Percentiles rank a stretch among this genome's conserved stretches.
These are phyloP conservation scores for Cichladusa arquata DNA, from an alignment of 2,113 vertebrate species.

Conservation along the genomic window DNA sequence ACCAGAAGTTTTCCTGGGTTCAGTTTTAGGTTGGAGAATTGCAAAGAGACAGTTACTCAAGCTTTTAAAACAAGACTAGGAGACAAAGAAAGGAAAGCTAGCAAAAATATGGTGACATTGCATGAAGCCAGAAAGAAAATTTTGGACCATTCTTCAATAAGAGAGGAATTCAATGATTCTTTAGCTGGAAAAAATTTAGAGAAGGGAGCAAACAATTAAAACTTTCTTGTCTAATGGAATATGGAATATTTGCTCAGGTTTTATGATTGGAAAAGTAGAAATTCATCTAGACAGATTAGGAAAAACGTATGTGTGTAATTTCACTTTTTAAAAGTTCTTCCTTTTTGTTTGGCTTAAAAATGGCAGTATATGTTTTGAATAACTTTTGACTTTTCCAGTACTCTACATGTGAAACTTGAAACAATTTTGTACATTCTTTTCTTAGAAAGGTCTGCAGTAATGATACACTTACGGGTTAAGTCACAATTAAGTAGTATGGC, in stretches of 20 bases:
- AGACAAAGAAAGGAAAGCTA: background rate
- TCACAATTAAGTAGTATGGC: background rate
- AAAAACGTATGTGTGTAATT: background rate
- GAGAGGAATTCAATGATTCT: background rate
- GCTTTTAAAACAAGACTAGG: background rate
- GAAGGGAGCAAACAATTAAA: rapidly evolving
- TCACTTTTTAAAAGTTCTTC: background rate
- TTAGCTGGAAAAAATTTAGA: background rate
- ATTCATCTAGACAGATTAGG: background rate
- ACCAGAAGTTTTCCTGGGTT: background rate
- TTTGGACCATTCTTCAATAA: background rate
- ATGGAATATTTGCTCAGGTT: background rate
- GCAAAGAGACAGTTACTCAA: background rate
- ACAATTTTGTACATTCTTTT: background rate
- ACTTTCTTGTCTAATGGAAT: background rate
- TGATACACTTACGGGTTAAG: background rate
- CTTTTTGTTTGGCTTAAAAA: background rate
- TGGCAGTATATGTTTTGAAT: background rate
- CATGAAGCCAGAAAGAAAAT: background rate
- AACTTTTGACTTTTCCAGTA: background rate
- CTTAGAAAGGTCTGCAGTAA: background rate
- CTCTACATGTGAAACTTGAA: background rate
- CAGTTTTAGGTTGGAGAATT: background rate
- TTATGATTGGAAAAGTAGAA: background rate
- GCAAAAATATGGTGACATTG: background rate